Conservation (phyloP, 2,888 invertebrate genomes). For the Sepiola atlantica region DNA sequence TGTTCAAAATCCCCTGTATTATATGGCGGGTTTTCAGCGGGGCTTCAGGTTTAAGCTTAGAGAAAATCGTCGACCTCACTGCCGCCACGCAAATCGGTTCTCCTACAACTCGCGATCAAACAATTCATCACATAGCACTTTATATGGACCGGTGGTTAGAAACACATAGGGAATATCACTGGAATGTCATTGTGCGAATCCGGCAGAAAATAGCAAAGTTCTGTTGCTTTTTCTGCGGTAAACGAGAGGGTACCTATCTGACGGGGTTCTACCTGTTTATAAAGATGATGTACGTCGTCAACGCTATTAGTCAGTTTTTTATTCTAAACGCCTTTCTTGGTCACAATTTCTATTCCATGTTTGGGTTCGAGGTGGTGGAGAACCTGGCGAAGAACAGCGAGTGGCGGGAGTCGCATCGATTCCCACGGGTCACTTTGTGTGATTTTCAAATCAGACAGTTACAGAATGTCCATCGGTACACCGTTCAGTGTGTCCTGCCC, state of each 20-base stretch:
- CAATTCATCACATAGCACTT: slow-evolving; percentile 62
- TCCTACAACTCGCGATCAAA: slow-evolving; percentile 62
- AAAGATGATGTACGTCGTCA: slow-evolving; percentile 65
- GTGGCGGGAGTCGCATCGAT: slow-evolving; percentile 64
- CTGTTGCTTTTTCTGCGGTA: slow-evolving; percentile 65
- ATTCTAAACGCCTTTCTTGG: slow-evolving; percentile 68
- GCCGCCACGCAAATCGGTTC: slow-evolving; percentile 63
- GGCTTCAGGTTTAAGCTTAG: slow-evolving; percentile 67
- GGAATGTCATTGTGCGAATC: slow-evolving; percentile 63
- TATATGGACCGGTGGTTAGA: slow-evolving; percentile 69
- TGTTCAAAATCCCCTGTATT: slow-evolving; percentile 76
- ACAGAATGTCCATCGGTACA: slow-evolving; percentile 67
- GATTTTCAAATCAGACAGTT: slow-evolving; percentile 69
- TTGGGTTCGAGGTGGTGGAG: slow-evolving; percentile 65
- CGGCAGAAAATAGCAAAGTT: slow-evolving; percentile 63
- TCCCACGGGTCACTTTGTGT: slow-evolving; percentile 67
- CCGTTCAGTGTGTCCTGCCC: slow-evolving; percentile 67
- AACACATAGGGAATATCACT: slow-evolving; percentile 65
- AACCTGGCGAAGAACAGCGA: slow-evolving; percentile 59
- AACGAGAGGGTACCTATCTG: slow-evolving; percentile 67
- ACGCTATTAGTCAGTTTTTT: slow-evolving; percentile 68
- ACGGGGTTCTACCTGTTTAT: slow-evolving; percentile 68
- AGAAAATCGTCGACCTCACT: slow-evolving; percentile 66
- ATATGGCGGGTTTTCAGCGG: slow-evolving; percentile 75
- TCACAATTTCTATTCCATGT: slow-evolving; percentile 63